Base-by-base conservation (phyloP, 1,140 invertebrate genomes). In the Pseudomyrmex flavicornis region DNA sequence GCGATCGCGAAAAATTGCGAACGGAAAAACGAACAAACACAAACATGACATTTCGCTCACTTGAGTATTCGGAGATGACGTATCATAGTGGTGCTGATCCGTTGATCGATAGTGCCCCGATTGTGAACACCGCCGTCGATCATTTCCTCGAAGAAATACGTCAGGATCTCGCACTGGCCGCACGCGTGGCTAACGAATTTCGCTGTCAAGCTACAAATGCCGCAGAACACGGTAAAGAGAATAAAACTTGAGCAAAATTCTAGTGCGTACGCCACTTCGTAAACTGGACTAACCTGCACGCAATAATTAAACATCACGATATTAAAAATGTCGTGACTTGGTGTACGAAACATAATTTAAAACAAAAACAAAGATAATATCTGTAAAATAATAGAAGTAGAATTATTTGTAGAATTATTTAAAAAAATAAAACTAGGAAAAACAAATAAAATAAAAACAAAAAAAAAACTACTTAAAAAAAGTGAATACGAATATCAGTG, bases 131-230 rank as follows among this genome's bases (percentile, higher is more conserved):
- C 69, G 8, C 50, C n/a, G 5, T 50, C 48, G 2, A 87, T 77
- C 7, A 50, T 58, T 15, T 68, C 70, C 20, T 76, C 46, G 2
- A 87, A 70, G 48, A 69, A 22, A 2, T 73, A 62, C 66, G 70
- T 87, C 12, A 93, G 44, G 17, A 92, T 84, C 62, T 90, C 83
- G 2, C 91, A 74, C 35, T 92, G 90, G 4, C 89, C 90, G 52
- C 90, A 91, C 2, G 84, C 84, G 56, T 92, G 92, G 2, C 82
- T 76, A 20, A 90, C 88, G 56, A 92, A 91, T 12, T 86, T 62
- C 13, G 89, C 89, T 2, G 84, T 88, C 8, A 92, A 50, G 20
- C 83, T 87, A 63, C 89, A 91, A 10, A 83, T 76, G 7, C 59
- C 63, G 10, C 70, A 62, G n/a, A 70, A 69, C 2, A 82, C 54